Conservation (phyloP, 2,888 invertebrate species). For the Spialia ferax region DNA sequence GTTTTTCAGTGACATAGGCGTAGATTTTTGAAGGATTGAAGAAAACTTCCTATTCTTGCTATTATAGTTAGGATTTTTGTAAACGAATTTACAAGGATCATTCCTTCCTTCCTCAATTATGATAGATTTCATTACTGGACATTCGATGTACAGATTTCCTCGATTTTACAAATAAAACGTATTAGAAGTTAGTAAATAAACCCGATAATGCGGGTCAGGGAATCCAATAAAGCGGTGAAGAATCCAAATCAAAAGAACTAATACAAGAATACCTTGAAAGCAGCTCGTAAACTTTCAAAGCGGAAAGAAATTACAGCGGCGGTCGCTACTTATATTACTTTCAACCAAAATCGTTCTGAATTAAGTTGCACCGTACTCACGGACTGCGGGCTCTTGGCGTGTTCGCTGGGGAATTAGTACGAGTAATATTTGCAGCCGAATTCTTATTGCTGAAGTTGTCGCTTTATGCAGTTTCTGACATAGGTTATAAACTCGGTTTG, state of each 20-base stretch:
- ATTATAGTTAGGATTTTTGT: too few species aligned
- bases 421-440: not conserved
- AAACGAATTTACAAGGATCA: too few species aligned
- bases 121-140: too few species aligned
- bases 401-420: not conserved
- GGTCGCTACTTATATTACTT: slow-evolving; percentile 28
- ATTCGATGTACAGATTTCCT: not conserved
- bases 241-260: slow-evolving; percentile 32
- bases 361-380: not conserved
- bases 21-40: too few species aligned
- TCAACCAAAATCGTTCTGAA: slow-evolving; percentile 12
- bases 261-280: slow-evolving; percentile 33
- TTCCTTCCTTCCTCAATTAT: too few species aligned
- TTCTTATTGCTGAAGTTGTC: not conserved
- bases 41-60: too few species aligned
- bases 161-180: not conserved
- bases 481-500: too few species aligned
- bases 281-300: slow-evolving; percentile 31
- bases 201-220: not conserved
- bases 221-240: slow-evolving; percentile 21
- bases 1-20: too few species aligned
- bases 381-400: not conserved
- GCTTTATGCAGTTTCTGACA: not conserved
- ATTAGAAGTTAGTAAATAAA: not conserved
- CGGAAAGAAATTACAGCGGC: slow-evolving; percentile 26